Conservation (phyloP, 1,140 invertebrate species). For the Drosophila ananassae region DNA sequence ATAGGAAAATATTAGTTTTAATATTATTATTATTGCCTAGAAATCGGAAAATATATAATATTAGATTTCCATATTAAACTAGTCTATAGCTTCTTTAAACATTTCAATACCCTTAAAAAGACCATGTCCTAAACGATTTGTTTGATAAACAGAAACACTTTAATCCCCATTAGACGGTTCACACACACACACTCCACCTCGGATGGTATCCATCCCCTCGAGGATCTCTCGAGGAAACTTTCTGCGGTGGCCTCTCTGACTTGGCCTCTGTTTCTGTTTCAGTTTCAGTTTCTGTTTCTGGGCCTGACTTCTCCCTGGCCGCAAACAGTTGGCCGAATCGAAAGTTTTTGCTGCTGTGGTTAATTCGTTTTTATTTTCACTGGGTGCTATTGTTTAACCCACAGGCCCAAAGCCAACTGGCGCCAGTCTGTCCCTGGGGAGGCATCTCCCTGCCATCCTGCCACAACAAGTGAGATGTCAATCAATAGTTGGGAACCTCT, state of each 20-base stretch:
- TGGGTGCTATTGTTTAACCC: slow-evolving; percentile 36
- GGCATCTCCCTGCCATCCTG: background rate
- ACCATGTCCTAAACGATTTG: background rate
- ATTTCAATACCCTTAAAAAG: background rate
- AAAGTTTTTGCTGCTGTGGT: slow-evolving; percentile 42
- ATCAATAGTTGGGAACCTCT: slow-evolving; percentile 32
- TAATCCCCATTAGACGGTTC: slow-evolving; percentile 31
- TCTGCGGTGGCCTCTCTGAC: slow-evolving; percentile 18
- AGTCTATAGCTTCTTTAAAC: background rate
- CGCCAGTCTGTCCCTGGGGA: slow-evolving; percentile 14
- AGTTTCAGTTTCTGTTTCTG: slow-evolving; percentile 21
- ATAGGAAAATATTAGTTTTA: background rate
- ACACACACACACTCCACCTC: background rate
- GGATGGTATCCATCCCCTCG: slow-evolving; percentile 1
- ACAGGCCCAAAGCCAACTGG: slow-evolving; percentile 36
- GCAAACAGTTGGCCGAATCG: slow-evolving; percentile 34
- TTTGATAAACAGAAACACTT: slow-evolving; percentile 31
- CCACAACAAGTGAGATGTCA: slow-evolving; percentile 47
- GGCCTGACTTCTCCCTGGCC: slow-evolving; percentile 7
- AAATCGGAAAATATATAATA: no score
- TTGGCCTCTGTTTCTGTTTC: slow-evolving; percentile 7
- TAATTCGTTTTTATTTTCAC: slow-evolving; percentile 37
- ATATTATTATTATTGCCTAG: background rate
- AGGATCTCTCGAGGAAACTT: slow-evolving; percentile 36
- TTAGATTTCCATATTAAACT: no score